phyloP scores from a whole-genome alignment of 2,888 invertebrate genomes.

The Strigamia maritima region DNA sequence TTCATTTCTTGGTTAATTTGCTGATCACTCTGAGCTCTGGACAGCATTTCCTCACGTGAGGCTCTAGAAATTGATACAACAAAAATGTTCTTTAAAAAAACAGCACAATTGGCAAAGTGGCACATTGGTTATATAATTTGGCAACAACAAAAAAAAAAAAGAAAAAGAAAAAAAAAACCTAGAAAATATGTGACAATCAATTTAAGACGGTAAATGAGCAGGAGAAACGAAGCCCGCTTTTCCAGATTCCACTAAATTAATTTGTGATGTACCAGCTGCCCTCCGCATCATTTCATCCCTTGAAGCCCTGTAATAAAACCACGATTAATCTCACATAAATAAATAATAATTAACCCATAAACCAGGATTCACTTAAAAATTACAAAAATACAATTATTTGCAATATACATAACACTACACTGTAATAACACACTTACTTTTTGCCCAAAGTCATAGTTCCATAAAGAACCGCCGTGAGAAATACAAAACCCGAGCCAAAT shows the following conservation, averaged over 20 bases:
- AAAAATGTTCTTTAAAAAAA: not conserved
- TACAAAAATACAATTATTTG: not conserved
- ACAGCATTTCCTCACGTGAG: slow-evolving; percentile 41
- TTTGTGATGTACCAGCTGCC: not conserved
- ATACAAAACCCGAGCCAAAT: slow-evolving; percentile 83
- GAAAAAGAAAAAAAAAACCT: not conserved
- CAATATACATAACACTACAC: not conserved
- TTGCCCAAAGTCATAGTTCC: slow-evolving; percentile 92
- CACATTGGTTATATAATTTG: slow-evolving; percentile 12
- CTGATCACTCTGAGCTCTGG: slow-evolving; percentile 41
- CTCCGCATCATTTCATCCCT: slow-evolving; percentile 35
- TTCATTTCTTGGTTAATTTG: slow-evolving; percentile 39
- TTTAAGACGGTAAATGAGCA: not conserved
- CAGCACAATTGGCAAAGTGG: not conserved
- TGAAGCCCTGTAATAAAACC: slow-evolving; percentile 32
- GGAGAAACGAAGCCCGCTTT: not conserved
- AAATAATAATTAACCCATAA: not conserved
- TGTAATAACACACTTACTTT: slow-evolving; percentile 71
- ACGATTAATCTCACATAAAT: not conserved
- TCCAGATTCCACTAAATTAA: not conserved
- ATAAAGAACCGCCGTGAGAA: slow-evolving; percentile 82
- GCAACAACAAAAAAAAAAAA: not conserved
- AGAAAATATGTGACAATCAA: not conserved
- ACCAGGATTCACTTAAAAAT: not conserved
- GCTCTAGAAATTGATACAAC: slow-evolving; percentile 37